A percentile compares a stretch with the other conserved stretches of the same genome.
Conservation (phyloP, 2,888 invertebrate species). For the Ennomos fuscantarius region DNA sequence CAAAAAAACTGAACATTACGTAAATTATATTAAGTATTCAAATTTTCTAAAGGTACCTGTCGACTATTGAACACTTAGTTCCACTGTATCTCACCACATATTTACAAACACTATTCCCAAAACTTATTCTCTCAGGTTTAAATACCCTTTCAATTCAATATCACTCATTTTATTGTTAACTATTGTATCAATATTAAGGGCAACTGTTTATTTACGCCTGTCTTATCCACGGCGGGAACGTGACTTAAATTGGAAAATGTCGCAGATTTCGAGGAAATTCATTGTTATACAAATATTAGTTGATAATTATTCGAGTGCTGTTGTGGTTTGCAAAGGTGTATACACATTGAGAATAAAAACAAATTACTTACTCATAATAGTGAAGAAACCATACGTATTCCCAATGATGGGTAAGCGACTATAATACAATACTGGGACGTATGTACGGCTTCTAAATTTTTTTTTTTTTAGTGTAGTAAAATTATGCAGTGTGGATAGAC, state of each 20-base stretch:
- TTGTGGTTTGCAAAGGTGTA: conserved; percentile 20
- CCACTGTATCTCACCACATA: conserved; percentile 7
- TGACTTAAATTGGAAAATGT: conserved; percentile 35
- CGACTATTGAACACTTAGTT: neutral
- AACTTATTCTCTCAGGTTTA: conserved; percentile 12
- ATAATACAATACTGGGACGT: too few species aligned
- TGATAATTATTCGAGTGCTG: conserved; percentile 30
- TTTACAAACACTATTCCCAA: conserved; percentile 17
- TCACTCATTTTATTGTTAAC: conserved; percentile 14
- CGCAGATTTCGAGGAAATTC: conserved; percentile 14
- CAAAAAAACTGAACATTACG: too few species aligned
- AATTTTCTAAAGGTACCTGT: too few species aligned
- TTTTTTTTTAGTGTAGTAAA: neutral
- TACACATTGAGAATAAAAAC: conserved; percentile 20
- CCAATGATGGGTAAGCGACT: neutral
- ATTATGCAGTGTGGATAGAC: conserved; percentile 20
- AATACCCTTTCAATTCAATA: conserved; percentile 21
- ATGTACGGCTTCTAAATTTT: too few species aligned
- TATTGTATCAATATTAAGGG: conserved; percentile 26
- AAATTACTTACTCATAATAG: neutral
- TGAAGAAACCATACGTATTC: conserved; percentile 2
- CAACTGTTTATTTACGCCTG: conserved; percentile 34
- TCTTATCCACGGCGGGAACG: conserved; percentile 39
- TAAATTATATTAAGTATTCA: too few species aligned
- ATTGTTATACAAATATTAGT: conserved; percentile 22